Percentiles rank a stretch among this genome's conserved stretches.
These are phyloP conservation scores for Blennius ocellaris DNA, from an alignment of 2,113 vertebrate species.

Conservation along the genomic window DNA sequence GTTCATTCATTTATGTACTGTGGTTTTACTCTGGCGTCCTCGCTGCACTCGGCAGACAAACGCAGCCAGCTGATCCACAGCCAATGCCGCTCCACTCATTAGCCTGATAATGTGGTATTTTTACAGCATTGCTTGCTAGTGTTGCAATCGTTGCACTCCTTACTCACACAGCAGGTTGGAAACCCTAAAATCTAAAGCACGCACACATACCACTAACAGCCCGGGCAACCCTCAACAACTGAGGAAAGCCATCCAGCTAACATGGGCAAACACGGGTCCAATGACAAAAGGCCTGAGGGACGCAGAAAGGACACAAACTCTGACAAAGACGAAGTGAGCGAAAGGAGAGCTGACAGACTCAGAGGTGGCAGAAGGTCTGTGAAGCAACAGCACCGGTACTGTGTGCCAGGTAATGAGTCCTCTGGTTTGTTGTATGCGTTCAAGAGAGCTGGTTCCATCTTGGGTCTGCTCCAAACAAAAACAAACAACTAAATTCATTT, in stretches of 20 bases:
- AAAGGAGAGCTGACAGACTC: constrained; percentile 11
- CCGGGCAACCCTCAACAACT: constrained; percentile 31
- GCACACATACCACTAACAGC: constrained; percentile 35
- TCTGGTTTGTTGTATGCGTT: constrained; percentile 14
- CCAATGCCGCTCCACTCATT: constrained; percentile 26
- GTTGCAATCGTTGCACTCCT: background rate
- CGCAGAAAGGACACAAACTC: constrained; percentile 4
- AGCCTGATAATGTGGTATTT: constrained; percentile 58
- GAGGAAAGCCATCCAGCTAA: constrained; percentile 58
- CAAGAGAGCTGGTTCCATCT: constrained; percentile 1
- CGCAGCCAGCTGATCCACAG: constrained; percentile 31
- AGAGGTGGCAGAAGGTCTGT: constrained; percentile 20
- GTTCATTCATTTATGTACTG: background rate
- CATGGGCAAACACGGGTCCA: constrained; percentile 57
- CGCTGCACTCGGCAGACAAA: background rate
- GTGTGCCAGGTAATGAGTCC: constrained; percentile 31
- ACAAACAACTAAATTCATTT: background rate
- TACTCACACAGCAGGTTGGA: background rate
- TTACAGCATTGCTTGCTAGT: constrained; percentile 33
- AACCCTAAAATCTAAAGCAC: background rate
- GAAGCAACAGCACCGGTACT: constrained; percentile 23
- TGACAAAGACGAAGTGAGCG: constrained; percentile 9
- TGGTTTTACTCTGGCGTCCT: background rate
- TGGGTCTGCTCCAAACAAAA: constrained; percentile 4
- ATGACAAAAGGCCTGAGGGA: constrained; percentile 47